These are phyloP conservation scores for Xerus rutilus DNA, from an alignment of 2,797 vertebrate species.

Conservation along the genomic window DNA sequence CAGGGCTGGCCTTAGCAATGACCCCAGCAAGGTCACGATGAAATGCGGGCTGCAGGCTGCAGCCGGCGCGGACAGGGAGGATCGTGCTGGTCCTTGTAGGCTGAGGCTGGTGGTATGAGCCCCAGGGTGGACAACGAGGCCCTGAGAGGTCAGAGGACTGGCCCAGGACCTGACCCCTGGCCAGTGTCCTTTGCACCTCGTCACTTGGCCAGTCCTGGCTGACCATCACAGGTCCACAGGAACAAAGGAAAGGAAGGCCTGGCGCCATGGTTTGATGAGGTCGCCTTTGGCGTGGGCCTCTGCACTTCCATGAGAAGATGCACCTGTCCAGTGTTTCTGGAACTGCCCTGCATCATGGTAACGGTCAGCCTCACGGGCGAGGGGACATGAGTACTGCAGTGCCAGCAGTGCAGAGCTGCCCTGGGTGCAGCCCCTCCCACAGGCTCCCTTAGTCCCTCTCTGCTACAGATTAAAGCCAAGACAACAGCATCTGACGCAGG, in stretches of 20 bases:
- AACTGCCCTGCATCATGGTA: no score
- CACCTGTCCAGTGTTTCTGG: not conserved
- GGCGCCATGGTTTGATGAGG: not conserved
- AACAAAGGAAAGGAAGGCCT: not conserved
- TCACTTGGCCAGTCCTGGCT: not conserved
- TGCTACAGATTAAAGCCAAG: not conserved
- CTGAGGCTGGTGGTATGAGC: not conserved
- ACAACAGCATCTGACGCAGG: no score
- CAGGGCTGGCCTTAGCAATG: no score
- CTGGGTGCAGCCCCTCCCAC: no score
- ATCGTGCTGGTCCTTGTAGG: not conserved
- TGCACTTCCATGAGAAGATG: no score
- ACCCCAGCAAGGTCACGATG: no score
- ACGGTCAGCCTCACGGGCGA: not conserved
- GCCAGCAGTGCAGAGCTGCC: no score
- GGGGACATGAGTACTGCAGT: rapidly evolving
- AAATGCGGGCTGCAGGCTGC: no score
- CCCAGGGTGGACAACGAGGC: not conserved
- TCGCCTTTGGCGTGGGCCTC: not conserved
- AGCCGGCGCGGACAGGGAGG: no score
- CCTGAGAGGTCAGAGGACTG: no score
- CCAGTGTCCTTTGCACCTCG: not conserved
- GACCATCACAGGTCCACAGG: not conserved
- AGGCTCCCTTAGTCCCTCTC: not conserved
- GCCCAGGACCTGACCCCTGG: not conserved